A percentile compares a stretch with the other conserved stretches of the same genome.
phyloP scores from a whole-genome alignment of 2,888 invertebrate genomes.

The Laothoe populi region DNA sequence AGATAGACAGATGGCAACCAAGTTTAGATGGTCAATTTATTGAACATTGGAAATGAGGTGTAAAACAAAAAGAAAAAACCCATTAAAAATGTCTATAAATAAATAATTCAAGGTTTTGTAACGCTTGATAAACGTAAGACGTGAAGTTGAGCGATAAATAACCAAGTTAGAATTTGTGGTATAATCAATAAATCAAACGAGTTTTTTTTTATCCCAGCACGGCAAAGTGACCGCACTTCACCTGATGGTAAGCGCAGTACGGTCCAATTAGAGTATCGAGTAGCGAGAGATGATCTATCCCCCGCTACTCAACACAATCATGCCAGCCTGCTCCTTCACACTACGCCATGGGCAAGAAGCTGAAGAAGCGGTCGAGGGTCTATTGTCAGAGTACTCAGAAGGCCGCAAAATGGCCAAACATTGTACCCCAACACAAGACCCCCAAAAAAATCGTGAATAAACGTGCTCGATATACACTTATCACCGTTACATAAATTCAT shows the following conservation, averaged over 20 bases:
- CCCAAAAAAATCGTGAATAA: not conserved
- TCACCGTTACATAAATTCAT: conserved; percentile 10
- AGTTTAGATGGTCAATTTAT: not conserved
- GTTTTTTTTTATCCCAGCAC: too few relatives aligned
- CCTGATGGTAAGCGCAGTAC: too few relatives aligned
- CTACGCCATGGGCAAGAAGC: too few relatives aligned
- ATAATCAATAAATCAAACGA: conserved; percentile 5
- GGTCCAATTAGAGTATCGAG: too few relatives aligned
- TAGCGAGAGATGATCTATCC: too few relatives aligned
- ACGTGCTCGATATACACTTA: not conserved
- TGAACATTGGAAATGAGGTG: not conserved
- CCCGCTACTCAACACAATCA: too few relatives aligned
- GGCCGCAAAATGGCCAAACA: too few relatives aligned
- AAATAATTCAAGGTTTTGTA: conserved; percentile 5
- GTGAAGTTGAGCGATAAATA: conserved; percentile 1
- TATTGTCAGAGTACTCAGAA: too few relatives aligned
- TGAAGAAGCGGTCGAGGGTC: too few relatives aligned
- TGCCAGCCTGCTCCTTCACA: too few relatives aligned
- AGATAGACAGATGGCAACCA: not conserved
- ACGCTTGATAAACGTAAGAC: not conserved
- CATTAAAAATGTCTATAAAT: not conserved
- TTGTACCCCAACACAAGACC: too few relatives aligned
- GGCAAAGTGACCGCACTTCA: too few relatives aligned
- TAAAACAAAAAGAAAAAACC: not conserved
- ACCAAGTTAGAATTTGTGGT: not conserved